Base-by-base conservation (phyloP, 2,797 vertebrate species). In the Sebastes itinus region DNA sequence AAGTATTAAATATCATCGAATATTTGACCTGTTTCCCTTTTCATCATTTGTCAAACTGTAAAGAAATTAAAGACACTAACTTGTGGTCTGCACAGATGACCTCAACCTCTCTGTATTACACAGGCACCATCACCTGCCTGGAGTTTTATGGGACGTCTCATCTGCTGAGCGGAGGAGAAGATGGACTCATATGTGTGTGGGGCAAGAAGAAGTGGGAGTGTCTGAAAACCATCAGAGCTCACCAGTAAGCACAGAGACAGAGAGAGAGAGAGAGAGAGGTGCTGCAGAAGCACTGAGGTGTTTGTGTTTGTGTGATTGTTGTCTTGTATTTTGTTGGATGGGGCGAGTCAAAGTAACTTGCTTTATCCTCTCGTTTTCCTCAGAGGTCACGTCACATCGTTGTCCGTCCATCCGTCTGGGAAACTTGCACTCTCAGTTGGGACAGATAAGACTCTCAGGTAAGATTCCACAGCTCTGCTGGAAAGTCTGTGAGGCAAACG, bases 361-460 rank as follows among this genome's bases (percentile, higher is more conserved):
- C 18, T 55, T 55, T 16, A 32, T 56, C 49, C 22, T 42, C 33
- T 76, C 25, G 28, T 76, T 49, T 84, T 68, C 28, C 22, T 9
- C 83, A 99, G 98, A 82, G 98, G 98, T 20, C 96, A 96, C 0
- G 97, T 99, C 78, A 96, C 96, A 10, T 98, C 96, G 14, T 92
- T 99, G 84, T 99, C 98, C 10, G 95, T 99, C 83, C 99, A 99
- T 88, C 99, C 98, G 0, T 99, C 98, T 56, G 99, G 99, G 87
- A 99, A 98, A 92, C 94, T 99, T 76, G 98, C 97, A 0, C 95
- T 99, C 35, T 97, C 98, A 32, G 98, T 99, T 0, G 99, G 99
- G 74, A 98, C 98, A n/a, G 99, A 99, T 92, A 99, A 97, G 88
- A 99, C 97, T 18, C 93, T 99, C 82, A 96, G 98, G 98, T 98